phyloP scores from a whole-genome alignment of 2,113 vertebrate genomes.

The Callipepla californica region DNA sequence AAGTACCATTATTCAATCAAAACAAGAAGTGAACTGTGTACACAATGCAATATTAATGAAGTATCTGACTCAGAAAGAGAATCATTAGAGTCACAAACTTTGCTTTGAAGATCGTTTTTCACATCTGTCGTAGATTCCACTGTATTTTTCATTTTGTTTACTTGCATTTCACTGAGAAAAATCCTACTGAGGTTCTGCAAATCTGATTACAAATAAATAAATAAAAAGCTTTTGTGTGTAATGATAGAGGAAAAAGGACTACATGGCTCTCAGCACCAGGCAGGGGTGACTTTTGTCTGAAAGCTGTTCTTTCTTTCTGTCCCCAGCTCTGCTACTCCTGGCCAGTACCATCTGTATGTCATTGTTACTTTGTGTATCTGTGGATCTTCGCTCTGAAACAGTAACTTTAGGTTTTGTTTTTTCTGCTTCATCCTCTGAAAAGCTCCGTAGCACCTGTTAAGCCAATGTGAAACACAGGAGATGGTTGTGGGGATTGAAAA shows the following conservation, averaged over 20 bases:
- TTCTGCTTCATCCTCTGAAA: not conserved
- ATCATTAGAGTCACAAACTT: not conserved
- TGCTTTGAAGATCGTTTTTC: not conserved
- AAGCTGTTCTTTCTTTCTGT: not conserved
- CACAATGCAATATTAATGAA: not conserved
- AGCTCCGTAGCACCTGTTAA: not conserved
- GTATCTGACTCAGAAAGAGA: not conserved
- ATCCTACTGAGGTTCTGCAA: not conserved
- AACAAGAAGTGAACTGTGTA: not conserved
- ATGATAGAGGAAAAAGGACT: not conserved
- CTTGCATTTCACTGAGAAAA: not conserved
- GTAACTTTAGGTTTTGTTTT: not conserved
- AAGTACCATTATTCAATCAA: not conserved
- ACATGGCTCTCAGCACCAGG: not conserved
- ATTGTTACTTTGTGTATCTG: not conserved
- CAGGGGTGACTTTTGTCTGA: not conserved
- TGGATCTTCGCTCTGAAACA: not conserved
- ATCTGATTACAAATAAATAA: not conserved
- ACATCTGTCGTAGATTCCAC: not conserved
- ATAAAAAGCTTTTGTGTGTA: not conserved
- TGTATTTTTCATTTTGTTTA: slow-evolving; percentile 22
- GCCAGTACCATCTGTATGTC: not conserved
- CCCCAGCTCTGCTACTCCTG: not conserved
- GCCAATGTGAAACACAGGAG: not conserved
- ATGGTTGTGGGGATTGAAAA: not conserved